Percentiles rank a stretch among this genome's conserved stretches.
Evolutionary conservation across 2,888 invertebrate species (phyloP).

Genomic region (Imbricaverruca yamaguchii): DNA sequence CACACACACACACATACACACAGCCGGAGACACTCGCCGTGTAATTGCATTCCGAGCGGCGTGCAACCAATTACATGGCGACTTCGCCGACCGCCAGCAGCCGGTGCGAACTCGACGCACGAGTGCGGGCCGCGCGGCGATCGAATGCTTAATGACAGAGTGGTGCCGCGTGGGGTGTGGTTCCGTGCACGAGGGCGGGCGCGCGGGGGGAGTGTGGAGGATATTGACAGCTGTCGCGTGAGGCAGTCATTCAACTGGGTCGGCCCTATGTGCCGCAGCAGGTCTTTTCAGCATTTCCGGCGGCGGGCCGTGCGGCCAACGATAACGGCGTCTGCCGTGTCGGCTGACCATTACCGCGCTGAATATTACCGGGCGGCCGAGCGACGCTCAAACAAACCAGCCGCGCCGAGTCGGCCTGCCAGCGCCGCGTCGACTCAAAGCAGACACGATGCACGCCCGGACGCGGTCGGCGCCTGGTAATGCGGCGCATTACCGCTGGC

Average conservation of each 20-base stretch:
- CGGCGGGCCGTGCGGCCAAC: not conserved
- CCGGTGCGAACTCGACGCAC: not conserved
- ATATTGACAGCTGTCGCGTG: not conserved
- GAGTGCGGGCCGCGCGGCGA: not conserved
- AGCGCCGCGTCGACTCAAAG: not conserved
- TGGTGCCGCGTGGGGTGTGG: too few relatives aligned
- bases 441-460: not conserved
- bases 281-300: not conserved
- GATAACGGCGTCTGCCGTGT: not conserved
- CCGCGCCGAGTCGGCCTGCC: not conserved
- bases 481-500: not conserved
- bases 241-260: not conserved
- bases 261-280: not conserved
- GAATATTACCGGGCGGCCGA: not conserved
- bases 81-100: not conserved
- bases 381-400: not conserved
- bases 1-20: too few relatives aligned
- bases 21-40: too few relatives aligned
- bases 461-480: not conserved
- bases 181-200: too few relatives aligned
- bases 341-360: not conserved
- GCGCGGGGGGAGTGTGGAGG: not conserved
- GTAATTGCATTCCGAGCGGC: too few relatives aligned
- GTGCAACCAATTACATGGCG: slow-evolving; percentile 7
- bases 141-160: not conserved